Conservation (phyloP, 1,140 invertebrate genomes). For the Sarcophaga bullata region DNA sequence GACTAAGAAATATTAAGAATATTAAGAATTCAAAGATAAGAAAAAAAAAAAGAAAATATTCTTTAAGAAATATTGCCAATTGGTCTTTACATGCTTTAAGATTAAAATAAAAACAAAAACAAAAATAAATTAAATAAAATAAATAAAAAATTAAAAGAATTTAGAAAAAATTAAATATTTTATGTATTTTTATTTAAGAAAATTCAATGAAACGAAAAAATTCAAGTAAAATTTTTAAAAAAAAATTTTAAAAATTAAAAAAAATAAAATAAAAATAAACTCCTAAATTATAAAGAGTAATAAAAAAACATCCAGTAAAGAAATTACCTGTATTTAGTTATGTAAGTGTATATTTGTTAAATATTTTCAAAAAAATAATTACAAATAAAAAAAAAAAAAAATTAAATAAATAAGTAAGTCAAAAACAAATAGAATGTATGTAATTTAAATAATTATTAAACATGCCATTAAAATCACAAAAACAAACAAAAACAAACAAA, state of each 20-base stretch:
- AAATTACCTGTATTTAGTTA: constrained; percentile 29
- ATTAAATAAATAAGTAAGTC: neutral
- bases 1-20: neutral
- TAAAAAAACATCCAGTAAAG: neutral
- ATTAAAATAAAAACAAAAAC: neutral
- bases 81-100: constrained; percentile 21
- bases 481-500: too few relatives aligned
- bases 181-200: neutral
- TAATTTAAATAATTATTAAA: neutral
- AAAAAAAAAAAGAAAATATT: neutral
- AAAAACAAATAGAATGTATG: neutral
- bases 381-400: neutral
- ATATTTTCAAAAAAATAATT: constrained; percentile 15
- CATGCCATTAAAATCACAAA: too few relatives aligned
- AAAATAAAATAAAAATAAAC: neutral
- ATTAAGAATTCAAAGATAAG: neutral
- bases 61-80: constrained; percentile 18
- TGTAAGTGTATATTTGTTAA: constrained; percentile 33
- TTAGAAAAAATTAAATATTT: neutral
- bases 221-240: neutral
- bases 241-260: neutral
- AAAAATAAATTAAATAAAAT: neutral
- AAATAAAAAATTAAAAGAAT: neutral
- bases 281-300: neutral
- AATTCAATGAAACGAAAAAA: too few relatives aligned